Conservation (phyloP, 1,140 invertebrate species). For the Andricus grossulariae region DNA sequence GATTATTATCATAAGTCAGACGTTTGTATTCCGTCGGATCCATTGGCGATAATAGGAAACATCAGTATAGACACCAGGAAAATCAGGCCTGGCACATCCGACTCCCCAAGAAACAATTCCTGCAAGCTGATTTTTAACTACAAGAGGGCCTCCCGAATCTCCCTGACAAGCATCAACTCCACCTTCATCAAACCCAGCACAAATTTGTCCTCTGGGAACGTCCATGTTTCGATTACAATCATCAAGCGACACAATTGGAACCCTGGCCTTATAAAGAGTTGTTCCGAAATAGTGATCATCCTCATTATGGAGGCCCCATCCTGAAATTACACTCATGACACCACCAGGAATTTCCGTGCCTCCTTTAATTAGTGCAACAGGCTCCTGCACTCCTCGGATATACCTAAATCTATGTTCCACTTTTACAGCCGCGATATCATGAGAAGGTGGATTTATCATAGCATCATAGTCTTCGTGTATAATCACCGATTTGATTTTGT, state of each 20-base stretch:
- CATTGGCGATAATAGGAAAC: slow-evolving; percentile 34
- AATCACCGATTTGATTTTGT: background rate
- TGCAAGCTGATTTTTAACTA: slow-evolving; percentile 29
- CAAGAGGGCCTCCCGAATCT: slow-evolving; percentile 38
- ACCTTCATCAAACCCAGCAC: slow-evolving; percentile 32
- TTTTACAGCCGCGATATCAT: slow-evolving; percentile 1
- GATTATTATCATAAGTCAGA: slow-evolving; percentile 8
- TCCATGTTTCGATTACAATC: slow-evolving; percentile 10
- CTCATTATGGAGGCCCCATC: slow-evolving; percentile 34
- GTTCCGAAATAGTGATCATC: background rate
- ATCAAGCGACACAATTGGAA: slow-evolving; percentile 29
- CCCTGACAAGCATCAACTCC: slow-evolving; percentile 39
- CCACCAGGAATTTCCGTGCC: background rate
- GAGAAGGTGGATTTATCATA: background rate
- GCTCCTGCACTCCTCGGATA: background rate
- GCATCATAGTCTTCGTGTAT: background rate
- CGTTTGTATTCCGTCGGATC: slow-evolving; percentile 18
- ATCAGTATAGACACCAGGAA: slow-evolving; percentile 39
- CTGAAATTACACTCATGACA: slow-evolving; percentile 12
- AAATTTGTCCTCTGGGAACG: slow-evolving; percentile 36
- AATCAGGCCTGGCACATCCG: slow-evolving; percentile 34
- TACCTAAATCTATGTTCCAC: background rate
- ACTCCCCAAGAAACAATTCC: slow-evolving; percentile 39
- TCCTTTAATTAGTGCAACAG: background rate
- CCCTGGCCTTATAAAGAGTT: slow-evolving; percentile 20